Percentiles rank a stretch among this genome's conserved stretches.
These are phyloP conservation scores for Gobius niger DNA, from an alignment of 2,113 vertebrate species.

Conservation along the genomic window DNA sequence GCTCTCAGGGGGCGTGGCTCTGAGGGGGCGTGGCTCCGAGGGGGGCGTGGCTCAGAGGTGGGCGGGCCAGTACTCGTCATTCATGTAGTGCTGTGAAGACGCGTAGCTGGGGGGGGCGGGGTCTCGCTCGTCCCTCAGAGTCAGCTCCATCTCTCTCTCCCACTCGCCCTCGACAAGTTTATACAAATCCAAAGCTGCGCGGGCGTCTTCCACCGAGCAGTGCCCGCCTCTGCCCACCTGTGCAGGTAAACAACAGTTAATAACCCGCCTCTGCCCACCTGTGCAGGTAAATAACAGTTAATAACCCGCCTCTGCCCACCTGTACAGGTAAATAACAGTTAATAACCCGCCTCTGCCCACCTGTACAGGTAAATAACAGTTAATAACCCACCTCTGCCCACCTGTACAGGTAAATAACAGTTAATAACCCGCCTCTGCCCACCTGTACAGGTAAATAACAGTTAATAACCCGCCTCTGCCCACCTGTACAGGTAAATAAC, in stretches of 20 bases:
- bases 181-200: conserved; percentile 90
- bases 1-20: conserved; percentile 90
- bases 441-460: too few relatives aligned
- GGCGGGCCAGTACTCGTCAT: conserved; percentile 89
- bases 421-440: too few relatives aligned
- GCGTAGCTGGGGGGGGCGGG: conserved; percentile 50
- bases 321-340: too few relatives aligned
- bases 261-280: too few relatives aligned
- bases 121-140: conserved; percentile 13
- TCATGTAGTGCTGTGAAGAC: conserved; percentile 85
- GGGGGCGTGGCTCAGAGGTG: conserved; percentile 74
- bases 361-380: too few relatives aligned
- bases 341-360: too few relatives aligned
- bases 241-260: background rate
- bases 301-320: too few relatives aligned
- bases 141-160: conserved; percentile 76
- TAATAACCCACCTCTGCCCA: too few relatives aligned
- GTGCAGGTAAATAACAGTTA: too few relatives aligned
- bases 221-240: conserved; percentile 85
- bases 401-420: too few relatives aligned
- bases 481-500: too few relatives aligned
- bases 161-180: conserved; percentile 88
- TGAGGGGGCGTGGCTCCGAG: conserved; percentile 80
- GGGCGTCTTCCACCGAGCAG: conserved; percentile 90
- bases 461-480: too few relatives aligned